phyloP scores from a whole-genome alignment of 2,888 invertebrate genomes.

The Nudaria mundana region DNA sequence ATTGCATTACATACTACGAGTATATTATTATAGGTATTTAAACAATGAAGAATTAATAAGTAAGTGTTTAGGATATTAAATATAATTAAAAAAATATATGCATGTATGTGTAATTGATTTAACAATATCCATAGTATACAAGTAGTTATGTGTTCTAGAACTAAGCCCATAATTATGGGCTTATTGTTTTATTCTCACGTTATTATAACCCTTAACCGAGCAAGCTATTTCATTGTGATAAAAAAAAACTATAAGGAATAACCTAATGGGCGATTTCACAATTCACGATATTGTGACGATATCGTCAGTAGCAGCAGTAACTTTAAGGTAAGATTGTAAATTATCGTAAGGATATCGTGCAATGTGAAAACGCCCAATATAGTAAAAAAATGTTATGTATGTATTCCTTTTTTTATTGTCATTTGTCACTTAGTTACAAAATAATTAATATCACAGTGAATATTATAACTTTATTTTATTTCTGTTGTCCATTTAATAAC shows the following conservation, averaged over 20 bases:
- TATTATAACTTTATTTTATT: conserved; percentile 32
- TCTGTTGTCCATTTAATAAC: conserved; percentile 17
- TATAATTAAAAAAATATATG: conserved; percentile 34
- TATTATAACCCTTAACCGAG: conserved; percentile 28
- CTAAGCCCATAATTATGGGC: conserved; percentile 17
- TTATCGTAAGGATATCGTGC: too few relatives aligned
- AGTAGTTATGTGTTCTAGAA: conserved; percentile 21
- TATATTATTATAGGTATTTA: conserved; percentile 21
- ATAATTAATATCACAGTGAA: conserved; percentile 64
- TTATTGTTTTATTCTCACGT: conserved; percentile 18
- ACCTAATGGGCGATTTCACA: too few relatives aligned
- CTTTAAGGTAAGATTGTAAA: too few relatives aligned
- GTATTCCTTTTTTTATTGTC: too few relatives aligned
- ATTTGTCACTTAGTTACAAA: too few relatives aligned
- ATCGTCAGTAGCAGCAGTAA: too few relatives aligned
- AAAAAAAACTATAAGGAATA: conserved; percentile 32
- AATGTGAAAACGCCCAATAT: too few relatives aligned
- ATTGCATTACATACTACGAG: conserved; percentile 23
- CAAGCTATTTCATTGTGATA: conserved; percentile 68
- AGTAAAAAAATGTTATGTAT: too few relatives aligned
- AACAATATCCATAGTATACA: conserved; percentile 28
- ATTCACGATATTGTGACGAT: too few relatives aligned
- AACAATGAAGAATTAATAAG: conserved; percentile 21
- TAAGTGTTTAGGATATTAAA: conserved; percentile 44
- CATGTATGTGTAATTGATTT: conserved; percentile 22